Evolutionary conservation across 2,888 invertebrate genomes (phyloP), one percentile per base, ranked within the genome.

Genomic region (Monochamus alternatus): DNA sequence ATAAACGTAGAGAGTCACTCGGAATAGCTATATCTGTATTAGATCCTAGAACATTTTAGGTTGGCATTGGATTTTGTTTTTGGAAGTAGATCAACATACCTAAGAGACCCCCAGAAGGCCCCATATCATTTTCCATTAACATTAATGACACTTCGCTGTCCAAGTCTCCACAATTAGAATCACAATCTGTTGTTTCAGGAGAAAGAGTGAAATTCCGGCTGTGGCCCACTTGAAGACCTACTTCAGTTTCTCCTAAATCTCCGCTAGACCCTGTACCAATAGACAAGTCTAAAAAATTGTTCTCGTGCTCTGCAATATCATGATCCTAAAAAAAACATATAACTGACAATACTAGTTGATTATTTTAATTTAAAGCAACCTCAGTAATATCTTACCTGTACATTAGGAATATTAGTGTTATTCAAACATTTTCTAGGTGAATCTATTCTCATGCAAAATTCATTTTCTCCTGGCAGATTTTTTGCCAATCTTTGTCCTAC

Each of bases 161-260:
- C 84, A 96, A 91, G 87, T 96, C 96, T n/a, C 93, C 93, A 86
- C 94, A 94, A 87, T 95, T 95, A 79, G 96, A 96, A 89, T 96
- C 97, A 87, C 96, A 96, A 89, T 97, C 97, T 75, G 97, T 97
- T 77, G 96, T 96, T 90, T 97, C 97, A 5, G 97, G 96, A 58
- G 97, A 97, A 76, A 97, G 92, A 32, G 96, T 96, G 89, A 97
- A 97, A 88, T 96, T 96, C 64, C 95, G 92, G 83, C 94, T 94
- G 86, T 94, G 94, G 62, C 94, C 92, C 66, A 92, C 93, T 87
- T 92, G 91, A 68, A 92, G 86, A 38, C 92, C 92, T 14, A 92
- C 92, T 85, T 92, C 92, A 2, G 91, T 92, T 84, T 93, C 93
- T n/a, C 92, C 93, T 66, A 93, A 89, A 86, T 93, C 93, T 78